Evolutionary conservation across 1,140 invertebrate species (phyloP), one percentile per base, ranked within the genome.

Genomic region (Dermatophagoides farinae): DNA sequence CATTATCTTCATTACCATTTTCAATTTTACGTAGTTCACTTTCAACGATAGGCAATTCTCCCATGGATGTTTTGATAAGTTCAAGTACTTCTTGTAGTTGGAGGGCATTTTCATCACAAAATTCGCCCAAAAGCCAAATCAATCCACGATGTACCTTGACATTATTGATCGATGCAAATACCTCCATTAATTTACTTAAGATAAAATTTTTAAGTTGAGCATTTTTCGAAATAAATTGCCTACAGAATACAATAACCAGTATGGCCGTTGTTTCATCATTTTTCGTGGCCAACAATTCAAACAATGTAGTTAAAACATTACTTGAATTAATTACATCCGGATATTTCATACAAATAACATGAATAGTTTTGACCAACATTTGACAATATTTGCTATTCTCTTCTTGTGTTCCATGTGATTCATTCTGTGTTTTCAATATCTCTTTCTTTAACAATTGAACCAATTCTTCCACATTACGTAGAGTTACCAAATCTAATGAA

Each of bases 101-200:
- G 14, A 12, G 14, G 6, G 53, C 61, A 46, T 6, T 60, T 31
- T 61, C 59, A 11, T 64, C 62, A 61, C 67, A 68, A 62, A 96
- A 98, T 74, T 98, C 93, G 38, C 92, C 92, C 40, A 98, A 76
- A 67, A 99, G 91, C 93, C 95, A 98, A n/a, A 98, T 74, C 2
- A 92, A 87, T 6, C 88, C 85, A 63, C 92, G 80, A 66, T 92
- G 85, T n/a, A 96, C 84, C 72, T 82, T 82, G 9, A 83, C 81
- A 10, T 66, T 64, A 6, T 50, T 16, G 54, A 70, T 71, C 16
- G 62, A 57, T 0, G 67, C 62, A 60, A 70, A 70, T 16, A 66
- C 62, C 63, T 76, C 73, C 47, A 71, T 61, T 43, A 75, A 66
- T 65, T 77, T 76, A 25, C 66, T 67, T 63, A 93, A 81, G 60